A percentile compares a stretch with the other conserved stretches of the same genome.
phyloP scores from a whole-genome alignment of 2,113 vertebrate species.

The Recurvirostra avosetta region DNA sequence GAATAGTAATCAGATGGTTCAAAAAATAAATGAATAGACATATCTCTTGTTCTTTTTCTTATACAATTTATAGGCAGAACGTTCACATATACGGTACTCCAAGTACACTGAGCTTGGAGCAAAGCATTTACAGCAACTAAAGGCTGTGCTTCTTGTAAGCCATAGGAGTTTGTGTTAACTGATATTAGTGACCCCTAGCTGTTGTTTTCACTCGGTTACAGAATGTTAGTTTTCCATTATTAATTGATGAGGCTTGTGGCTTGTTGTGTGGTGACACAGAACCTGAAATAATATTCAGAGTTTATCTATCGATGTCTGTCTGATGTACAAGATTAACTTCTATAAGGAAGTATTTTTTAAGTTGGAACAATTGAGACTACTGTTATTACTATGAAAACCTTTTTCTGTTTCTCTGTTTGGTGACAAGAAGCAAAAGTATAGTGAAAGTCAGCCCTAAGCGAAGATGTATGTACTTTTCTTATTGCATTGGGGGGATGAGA shows the following conservation, averaged over 20 bases:
- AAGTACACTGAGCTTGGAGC: neutral
- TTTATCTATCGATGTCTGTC: neutral
- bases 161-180: neutral
- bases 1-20: neutral
- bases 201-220: neutral
- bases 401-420: neutral
- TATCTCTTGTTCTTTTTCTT: neutral
- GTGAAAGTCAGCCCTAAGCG: neutral
- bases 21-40: neutral
- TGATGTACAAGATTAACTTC: neutral
- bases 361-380: neutral
- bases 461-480: neutral
- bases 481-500: accelerated
- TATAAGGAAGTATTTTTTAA: neutral
- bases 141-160: neutral
- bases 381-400: neutral
- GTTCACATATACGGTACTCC: neutral
- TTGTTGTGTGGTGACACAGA: neutral
- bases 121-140: neutral
- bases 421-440: neutral
- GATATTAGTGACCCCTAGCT: neutral
- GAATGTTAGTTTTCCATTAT: constrained; percentile 8
- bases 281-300: neutral
- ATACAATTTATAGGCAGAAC: neutral
- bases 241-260: neutral